Conservation (phyloP, 2,113 vertebrate genomes). For the Podarcis raffonei region DNA sequence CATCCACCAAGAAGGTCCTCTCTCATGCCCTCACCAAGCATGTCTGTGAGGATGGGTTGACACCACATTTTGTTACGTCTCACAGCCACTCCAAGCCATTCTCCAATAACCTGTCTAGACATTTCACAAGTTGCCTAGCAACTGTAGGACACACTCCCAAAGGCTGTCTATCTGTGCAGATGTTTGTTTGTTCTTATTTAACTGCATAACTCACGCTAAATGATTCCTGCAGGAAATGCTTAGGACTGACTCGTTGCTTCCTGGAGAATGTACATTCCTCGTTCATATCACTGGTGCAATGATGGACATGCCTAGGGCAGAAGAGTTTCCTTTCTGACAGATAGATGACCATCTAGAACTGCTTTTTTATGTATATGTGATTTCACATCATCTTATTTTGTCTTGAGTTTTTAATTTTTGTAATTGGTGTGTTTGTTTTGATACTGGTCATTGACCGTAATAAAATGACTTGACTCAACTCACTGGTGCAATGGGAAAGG, state of each 20-base stretch:
- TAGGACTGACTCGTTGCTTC: neutral
- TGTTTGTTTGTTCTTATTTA: constrained; percentile 6
- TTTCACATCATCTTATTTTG: no score
- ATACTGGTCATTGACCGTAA: no score
- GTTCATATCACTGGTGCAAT: neutral
- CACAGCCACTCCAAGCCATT: neutral
- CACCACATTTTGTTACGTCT: neutral
- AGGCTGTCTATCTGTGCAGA: neutral
- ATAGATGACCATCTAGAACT: no score
- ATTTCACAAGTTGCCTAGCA: constrained; percentile 16
- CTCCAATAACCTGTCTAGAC: neutral
- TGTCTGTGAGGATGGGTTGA: no score
- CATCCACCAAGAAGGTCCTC: no score
- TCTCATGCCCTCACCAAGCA: no score
- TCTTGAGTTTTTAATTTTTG: no score
- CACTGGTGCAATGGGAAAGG: neutral
- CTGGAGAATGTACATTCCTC: neutral
- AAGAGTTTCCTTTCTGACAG: no score
- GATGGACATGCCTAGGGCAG: no score
- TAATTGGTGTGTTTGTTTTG: no score
- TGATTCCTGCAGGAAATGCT: neutral
- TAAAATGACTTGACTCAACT: no score
- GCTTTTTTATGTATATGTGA: no score
- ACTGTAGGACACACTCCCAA: neutral
- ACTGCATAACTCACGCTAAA: neutral